These are phyloP conservation scores for Prolemur simus DNA, from an alignment of 2,113 vertebrate genomes.

Conservation along the genomic window DNA sequence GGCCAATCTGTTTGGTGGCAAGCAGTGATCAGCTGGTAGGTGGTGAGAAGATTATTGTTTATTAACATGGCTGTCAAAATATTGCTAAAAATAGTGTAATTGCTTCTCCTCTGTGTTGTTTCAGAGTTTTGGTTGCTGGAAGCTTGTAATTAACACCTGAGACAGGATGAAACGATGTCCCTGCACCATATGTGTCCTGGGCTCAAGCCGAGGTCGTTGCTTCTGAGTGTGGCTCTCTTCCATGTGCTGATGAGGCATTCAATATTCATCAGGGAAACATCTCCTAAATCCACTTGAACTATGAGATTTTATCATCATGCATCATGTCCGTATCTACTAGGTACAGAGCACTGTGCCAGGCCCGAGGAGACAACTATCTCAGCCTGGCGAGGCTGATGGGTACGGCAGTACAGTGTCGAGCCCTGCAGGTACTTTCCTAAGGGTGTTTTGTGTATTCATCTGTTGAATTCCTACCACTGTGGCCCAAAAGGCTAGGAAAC, in stretches of 20 bases:
- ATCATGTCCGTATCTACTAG: rapidly evolving
- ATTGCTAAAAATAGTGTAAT: not conserved
- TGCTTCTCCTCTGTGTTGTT: not conserved
- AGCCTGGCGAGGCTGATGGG: not conserved
- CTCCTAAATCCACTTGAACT: not conserved
- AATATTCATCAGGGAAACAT: not conserved
- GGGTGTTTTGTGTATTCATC: not conserved
- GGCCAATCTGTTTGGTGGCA: not conserved
- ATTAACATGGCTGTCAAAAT: not conserved
- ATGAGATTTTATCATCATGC: not conserved
- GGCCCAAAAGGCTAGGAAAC: no score
- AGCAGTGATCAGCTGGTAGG: not conserved
- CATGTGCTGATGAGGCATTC: not conserved
- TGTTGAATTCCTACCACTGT: not conserved
- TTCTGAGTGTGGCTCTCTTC: not conserved
- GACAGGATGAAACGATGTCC: not conserved
- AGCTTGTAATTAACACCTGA: not conserved
- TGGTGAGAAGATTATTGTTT: not conserved
- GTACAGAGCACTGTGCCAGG: rapidly evolving
- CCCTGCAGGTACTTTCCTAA: not conserved
- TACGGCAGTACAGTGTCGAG: rapidly evolving
- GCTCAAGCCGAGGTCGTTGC: rapidly evolving
- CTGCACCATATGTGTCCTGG: not conserved
- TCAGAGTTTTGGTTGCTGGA: not conserved
- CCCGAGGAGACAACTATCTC: not conserved